These are phyloP conservation scores for Gobio occitaniae DNA, from an alignment of 2,797 vertebrate genomes.

Conservation along the genomic window DNA sequence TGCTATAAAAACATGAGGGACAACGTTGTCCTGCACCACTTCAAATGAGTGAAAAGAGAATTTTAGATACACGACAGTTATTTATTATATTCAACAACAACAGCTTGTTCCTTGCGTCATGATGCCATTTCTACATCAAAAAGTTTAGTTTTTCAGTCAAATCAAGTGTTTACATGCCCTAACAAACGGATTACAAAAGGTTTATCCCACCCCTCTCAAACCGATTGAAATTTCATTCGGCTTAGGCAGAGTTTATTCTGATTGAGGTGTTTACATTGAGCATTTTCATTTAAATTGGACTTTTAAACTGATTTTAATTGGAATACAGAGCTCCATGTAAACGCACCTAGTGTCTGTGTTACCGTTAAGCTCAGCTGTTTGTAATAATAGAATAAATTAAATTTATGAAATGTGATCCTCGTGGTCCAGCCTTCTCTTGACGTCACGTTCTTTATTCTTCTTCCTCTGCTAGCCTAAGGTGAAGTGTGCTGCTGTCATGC, in stretches of 20 bases:
- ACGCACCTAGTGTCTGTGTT: not conserved
- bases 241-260: not conserved
- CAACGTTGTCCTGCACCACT: too few relatives aligned
- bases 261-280: not conserved
- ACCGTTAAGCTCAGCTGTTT: not conserved
- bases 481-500: conserved; percentile 53
- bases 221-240: not conserved
- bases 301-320: not conserved
- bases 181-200: not conserved
- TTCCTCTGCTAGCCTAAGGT: conserved; percentile 11
- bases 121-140: not conserved
- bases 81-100: too few relatives aligned
- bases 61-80: too few relatives aligned
- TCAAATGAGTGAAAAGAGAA: too few relatives aligned
- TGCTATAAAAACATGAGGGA: too few relatives aligned
- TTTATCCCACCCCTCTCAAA: not conserved
- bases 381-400: not conserved
- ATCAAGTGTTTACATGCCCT: not conserved
- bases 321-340: not conserved
- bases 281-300: not conserved
- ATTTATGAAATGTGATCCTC: conserved; percentile 34
- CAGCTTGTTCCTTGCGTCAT: too few relatives aligned
- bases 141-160: not conserved
- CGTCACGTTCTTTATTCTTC: not conserved
- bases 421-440: not conserved